These are phyloP conservation scores for Bradypodion ventrale DNA, from an alignment of 2,797 vertebrate species.

Conservation along the genomic window DNA sequence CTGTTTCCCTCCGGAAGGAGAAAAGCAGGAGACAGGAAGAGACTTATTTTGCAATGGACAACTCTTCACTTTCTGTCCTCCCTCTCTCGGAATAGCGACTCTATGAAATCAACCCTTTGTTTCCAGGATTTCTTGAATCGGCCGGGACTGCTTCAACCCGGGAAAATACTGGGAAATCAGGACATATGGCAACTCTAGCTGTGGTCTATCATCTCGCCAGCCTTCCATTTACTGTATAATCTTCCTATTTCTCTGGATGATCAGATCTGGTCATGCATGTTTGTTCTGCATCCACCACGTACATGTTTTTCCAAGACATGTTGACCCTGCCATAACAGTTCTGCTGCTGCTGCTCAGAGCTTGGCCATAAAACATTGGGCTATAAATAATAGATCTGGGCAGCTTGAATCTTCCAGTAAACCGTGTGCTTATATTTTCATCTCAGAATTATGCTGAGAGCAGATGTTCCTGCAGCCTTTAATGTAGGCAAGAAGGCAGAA, in stretches of 20 bases:
- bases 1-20: too few species aligned
- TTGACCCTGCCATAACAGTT: background rate
- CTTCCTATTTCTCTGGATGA: background rate
- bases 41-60: too few species aligned
- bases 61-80: too few species aligned
- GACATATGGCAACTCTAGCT: too few species aligned
- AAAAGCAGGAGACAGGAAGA: too few species aligned
- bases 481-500: background rate
- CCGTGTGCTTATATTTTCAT: slow-evolving; percentile 3
- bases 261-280: background rate
- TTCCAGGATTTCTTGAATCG: too few species aligned
- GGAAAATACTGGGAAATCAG: too few species aligned
- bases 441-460: slow-evolving; percentile 6
- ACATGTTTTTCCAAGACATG: background rate
- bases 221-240: background rate
- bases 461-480: background rate
- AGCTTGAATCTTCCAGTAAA: slow-evolving; percentile 26
- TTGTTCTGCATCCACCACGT: background rate
- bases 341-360: background rate
- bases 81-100: too few species aligned
- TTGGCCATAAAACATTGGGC: slow-evolving; percentile 2
- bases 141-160: too few species aligned
- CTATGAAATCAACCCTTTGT: too few species aligned
- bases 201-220: background rate
- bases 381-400: slow-evolving; percentile 29